These are phyloP conservation scores for Sipha maydis DNA, from an alignment of 2,888 invertebrate genomes.

Conservation along the genomic window DNA sequence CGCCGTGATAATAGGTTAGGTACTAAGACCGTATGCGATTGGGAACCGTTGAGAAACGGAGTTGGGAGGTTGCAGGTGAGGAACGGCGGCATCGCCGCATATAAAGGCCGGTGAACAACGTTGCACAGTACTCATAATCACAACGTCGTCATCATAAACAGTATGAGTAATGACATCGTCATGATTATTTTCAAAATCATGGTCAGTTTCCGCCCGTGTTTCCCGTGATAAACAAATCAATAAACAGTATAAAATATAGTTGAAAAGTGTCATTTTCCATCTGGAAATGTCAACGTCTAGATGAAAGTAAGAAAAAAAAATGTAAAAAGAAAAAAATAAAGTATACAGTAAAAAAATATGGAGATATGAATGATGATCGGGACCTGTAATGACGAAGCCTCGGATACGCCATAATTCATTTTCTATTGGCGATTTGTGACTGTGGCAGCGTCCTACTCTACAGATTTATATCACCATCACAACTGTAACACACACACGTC, in stretches of 20 bases:
- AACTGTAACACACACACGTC: slow-evolving; percentile 61
- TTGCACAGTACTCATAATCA: not conserved
- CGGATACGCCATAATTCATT: slow-evolving; percentile 79
- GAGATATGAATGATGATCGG: slow-evolving; percentile 65
- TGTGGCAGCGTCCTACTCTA: slow-evolving; percentile 63
- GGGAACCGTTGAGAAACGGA: too few species aligned
- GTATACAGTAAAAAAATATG: slow-evolving; percentile 33
- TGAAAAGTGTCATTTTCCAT: slow-evolving; percentile 40
- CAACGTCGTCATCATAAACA: not conserved
- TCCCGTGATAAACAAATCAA: not conserved
- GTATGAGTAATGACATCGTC: not conserved
- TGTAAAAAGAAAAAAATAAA: not conserved
- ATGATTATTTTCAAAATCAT: not conserved
- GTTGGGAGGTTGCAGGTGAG: not conserved
- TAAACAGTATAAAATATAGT: slow-evolving; percentile 21
- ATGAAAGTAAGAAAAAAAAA: not conserved
- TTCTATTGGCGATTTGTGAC: slow-evolving; percentile 65
- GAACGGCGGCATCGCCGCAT: not conserved
- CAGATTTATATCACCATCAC: slow-evolving; percentile 62
- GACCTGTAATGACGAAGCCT: slow-evolving; percentile 86
- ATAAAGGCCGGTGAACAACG: not conserved
- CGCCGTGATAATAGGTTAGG: too few species aligned
- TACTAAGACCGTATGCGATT: not conserved
- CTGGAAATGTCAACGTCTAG: slow-evolving; percentile 44
- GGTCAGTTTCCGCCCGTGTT: slow-evolving; percentile 32